Evolutionary conservation across 2,113 vertebrate genomes (phyloP).

Genomic region (Saguinus midas): DNA sequence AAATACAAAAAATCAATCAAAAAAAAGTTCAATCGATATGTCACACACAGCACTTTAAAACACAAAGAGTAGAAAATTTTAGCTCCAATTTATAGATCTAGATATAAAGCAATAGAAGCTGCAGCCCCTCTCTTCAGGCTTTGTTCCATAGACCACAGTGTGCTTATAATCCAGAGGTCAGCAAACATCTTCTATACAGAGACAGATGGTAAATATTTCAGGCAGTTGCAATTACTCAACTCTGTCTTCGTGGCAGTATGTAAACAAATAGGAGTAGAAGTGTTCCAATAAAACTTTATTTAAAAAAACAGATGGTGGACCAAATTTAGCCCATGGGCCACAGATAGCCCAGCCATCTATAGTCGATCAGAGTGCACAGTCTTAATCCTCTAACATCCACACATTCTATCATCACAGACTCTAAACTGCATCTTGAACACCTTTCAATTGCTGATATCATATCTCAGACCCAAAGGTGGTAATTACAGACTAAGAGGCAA

Average conservation of each 20-base stretch:
- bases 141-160: no score
- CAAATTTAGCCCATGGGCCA: background rate
- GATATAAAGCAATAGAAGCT: background rate
- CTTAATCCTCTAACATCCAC: background rate
- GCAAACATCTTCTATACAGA: background rate
- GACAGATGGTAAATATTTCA: background rate
- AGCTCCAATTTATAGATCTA: background rate
- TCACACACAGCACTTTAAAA: background rate
- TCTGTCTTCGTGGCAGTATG: background rate
- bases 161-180: background rate
- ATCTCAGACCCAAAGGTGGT: conserved; percentile 2
- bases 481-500: background rate
- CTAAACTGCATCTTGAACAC: background rate
- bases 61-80: no score
- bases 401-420: background rate
- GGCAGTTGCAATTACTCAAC: background rate
- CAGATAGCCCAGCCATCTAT: no score
- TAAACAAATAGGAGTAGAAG: accelerated
- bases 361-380: background rate
- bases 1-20: background rate
- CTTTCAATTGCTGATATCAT: background rate
- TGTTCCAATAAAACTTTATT: background rate
- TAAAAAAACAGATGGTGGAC: background rate
- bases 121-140: background rate
- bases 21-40: background rate